Evolutionary conservation across 2,113 vertebrate species (phyloP).

Genomic region (Chaetodon trifascialis): DNA sequence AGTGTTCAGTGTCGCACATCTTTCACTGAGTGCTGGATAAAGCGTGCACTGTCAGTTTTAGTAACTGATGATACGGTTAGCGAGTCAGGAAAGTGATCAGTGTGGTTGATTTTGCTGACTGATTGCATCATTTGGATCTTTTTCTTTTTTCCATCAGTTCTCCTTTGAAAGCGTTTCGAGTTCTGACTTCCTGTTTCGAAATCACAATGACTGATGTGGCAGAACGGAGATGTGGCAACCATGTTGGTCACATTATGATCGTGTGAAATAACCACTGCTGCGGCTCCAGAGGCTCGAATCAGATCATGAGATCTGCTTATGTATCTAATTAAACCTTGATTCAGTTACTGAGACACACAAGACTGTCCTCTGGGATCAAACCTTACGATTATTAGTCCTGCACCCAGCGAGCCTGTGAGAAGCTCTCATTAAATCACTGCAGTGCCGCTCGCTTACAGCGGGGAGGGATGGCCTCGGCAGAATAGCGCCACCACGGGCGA

Average conservation of each 20-base stretch:
- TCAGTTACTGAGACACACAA: background rate
- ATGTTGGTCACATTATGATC: background rate
- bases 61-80: background rate
- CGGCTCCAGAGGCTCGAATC: background rate
- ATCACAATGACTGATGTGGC: background rate
- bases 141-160: background rate
- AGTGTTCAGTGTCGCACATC: background rate
- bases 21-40: background rate
- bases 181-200: constrained; percentile 43
- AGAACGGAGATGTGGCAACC: background rate
- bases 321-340: background rate
- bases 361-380: background rate
- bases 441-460: background rate
- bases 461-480: background rate
- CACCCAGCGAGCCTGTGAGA: background rate
- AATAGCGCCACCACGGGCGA: background rate
- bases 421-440: background rate
- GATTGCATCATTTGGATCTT: constrained; percentile 17
- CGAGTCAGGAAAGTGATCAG: background rate
- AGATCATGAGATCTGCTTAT: background rate
- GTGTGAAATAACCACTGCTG: background rate
- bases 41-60: constrained; percentile 12
- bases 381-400: background rate
- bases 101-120: background rate
- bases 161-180: constrained; percentile 13